phyloP scores from a whole-genome alignment of 2,888 invertebrate genomes.

The Kuschelorhynchus macadamiae region DNA sequence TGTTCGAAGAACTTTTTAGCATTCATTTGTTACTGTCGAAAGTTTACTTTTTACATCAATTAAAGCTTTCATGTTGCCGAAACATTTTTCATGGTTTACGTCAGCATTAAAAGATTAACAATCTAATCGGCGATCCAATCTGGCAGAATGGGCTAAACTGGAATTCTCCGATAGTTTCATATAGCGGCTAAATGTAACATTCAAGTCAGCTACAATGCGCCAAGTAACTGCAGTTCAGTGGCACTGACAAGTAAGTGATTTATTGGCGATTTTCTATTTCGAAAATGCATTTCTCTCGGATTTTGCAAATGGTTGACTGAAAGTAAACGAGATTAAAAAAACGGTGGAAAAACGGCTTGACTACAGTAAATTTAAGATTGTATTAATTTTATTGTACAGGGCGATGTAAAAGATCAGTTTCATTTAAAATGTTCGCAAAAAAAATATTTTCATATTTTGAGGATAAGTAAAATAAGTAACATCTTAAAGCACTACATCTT shows the following conservation, averaged over 20 bases:
- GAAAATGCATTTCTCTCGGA: slow-evolving; percentile 9
- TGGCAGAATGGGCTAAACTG: slow-evolving; percentile 10
- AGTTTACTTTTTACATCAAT: slow-evolving; percentile 1
- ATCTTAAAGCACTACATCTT: too few species aligned
- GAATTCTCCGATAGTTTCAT: slow-evolving; percentile 19
- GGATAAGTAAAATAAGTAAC: too few species aligned
- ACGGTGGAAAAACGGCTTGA: not conserved
- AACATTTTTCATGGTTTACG: slow-evolving; percentile 3
- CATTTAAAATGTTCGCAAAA: too few species aligned
- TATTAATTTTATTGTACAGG: too few species aligned
- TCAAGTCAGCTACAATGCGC: not conserved
- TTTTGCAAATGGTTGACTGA: not conserved
- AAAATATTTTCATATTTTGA: too few species aligned
- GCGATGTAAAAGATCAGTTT: too few species aligned
- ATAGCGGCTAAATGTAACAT: slow-evolving; percentile 1
- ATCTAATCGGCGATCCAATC: slow-evolving; percentile 16
- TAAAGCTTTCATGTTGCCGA: not conserved
- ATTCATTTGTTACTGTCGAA: slow-evolving; percentile 1
- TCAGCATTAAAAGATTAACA: slow-evolving; percentile 13
- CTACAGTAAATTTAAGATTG: too few species aligned
- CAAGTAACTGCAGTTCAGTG: slow-evolving; percentile 9
- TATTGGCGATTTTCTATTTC: slow-evolving; percentile 5
- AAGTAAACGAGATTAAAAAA: not conserved
- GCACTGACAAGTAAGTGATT: slow-evolving; percentile 15
- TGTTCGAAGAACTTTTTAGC: too few species aligned